A percentile compares a stretch with the other conserved stretches of the same genome.
Evolutionary conservation across 1,140 invertebrate genomes (phyloP).

Genomic region (Micrasema minimum): DNA sequence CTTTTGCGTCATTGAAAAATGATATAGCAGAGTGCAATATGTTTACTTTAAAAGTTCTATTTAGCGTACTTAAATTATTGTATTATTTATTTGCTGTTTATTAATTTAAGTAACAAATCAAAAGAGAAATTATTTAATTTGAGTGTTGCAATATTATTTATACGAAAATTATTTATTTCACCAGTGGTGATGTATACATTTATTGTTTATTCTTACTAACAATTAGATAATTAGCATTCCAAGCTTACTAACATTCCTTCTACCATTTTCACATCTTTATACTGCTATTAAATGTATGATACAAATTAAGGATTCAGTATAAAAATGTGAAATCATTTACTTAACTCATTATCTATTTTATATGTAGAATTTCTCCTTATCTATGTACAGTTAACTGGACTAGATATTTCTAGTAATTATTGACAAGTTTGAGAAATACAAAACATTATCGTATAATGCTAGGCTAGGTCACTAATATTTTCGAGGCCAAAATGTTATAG

Average conservation of each 20-base stretch:
- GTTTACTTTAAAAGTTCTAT: constrained; percentile 32
- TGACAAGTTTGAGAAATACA: constrained; percentile 44
- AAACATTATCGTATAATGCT: constrained; percentile 54
- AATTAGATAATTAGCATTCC: constrained; percentile 53
- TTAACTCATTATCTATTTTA: constrained; percentile 45
- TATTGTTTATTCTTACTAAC: constrained; percentile 42
- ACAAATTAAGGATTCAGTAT: constrained; percentile 51
- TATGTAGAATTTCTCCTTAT: constrained; percentile 51
- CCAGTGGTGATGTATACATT: too few species aligned
- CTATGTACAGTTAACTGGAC: constrained; percentile 41
- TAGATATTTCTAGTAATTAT: constrained; percentile 50
- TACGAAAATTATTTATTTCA: neutral
- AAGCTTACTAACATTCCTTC: constrained; percentile 54
- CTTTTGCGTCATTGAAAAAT: constrained; percentile 38
- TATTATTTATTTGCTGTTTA: constrained; percentile 19
- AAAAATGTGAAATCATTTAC: constrained; percentile 52
- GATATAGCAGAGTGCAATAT: constrained; percentile 46
- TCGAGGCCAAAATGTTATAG: constrained; percentile 54
- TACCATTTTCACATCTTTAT: constrained; percentile 49
- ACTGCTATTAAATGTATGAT: constrained; percentile 43
- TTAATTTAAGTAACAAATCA: constrained; percentile 16
- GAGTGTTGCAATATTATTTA: constrained; percentile 30
- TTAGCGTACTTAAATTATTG: constrained; percentile 33
- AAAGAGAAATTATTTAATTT: constrained; percentile 24
- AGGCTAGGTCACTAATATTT: constrained; percentile 55